Percentiles rank a stretch among this genome's conserved stretches.
These are phyloP conservation scores for Fabriciana adippe DNA, from an alignment of 2,888 invertebrate species.

Conservation along the genomic window DNA sequence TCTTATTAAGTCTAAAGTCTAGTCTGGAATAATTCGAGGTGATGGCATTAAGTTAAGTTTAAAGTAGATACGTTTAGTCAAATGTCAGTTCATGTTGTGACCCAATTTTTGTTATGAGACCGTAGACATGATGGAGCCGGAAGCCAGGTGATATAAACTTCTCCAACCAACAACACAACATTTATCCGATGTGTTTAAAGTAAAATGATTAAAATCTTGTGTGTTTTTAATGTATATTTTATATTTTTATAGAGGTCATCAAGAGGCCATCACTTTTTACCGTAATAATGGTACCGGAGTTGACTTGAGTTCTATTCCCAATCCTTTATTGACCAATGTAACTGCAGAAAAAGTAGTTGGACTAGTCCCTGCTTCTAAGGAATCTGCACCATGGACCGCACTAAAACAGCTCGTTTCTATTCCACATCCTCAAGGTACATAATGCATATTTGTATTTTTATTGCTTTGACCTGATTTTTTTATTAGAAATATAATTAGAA, in stretches of 20 bases:
- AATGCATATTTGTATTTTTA: not conserved
- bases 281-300: slow-evolving; percentile 61
- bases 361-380: slow-evolving; percentile 51
- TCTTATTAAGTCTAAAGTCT: too few relatives aligned
- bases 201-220: too few relatives aligned
- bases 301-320: slow-evolving; percentile 57
- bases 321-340: slow-evolving; percentile 65
- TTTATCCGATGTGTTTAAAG: too few relatives aligned
- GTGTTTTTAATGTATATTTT: too few relatives aligned
- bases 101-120: too few relatives aligned
- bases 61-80: too few relatives aligned
- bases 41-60: too few relatives aligned
- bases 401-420: slow-evolving; percentile 24
- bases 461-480: not conserved
- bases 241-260: slow-evolving; percentile 55
- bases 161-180: too few relatives aligned
- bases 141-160: not conserved
- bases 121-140: too few relatives aligned
- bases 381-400: slow-evolving; percentile 47
- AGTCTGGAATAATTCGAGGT: too few relatives aligned
- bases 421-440: slow-evolving; percentile 20
- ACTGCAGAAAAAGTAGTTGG: slow-evolving; percentile 66
- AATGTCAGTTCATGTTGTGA: too few relatives aligned
- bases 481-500: not conserved
- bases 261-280: slow-evolving; percentile 67